A percentile compares a stretch with the other conserved stretches of the same genome.
Evolutionary conservation across 2,113 vertebrate species (phyloP).

Genomic region (Circaetus gallicus): DNA sequence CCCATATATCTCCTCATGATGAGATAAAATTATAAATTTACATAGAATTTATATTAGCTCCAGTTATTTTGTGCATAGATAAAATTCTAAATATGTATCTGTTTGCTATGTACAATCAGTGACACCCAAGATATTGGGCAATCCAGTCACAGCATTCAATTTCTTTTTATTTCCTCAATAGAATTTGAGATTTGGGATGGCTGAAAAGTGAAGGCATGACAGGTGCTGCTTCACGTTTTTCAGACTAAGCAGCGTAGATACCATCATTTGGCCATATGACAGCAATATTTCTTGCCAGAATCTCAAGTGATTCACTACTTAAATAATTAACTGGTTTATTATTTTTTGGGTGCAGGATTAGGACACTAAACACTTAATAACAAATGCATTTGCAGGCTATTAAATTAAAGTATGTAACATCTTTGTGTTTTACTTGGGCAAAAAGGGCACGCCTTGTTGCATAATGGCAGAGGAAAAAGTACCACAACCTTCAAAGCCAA

Average conservation of each 20-base stretch:
- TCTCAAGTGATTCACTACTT: not conserved
- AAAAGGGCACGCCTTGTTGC: not conserved
- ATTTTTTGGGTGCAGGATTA: not conserved
- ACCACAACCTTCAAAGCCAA: not conserved
- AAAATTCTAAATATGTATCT: not conserved
- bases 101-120: not conserved
- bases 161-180: not conserved
- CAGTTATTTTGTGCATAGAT: not conserved
- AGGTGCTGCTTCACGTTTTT: not conserved
- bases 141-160: not conserved
- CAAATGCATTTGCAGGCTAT: not conserved
- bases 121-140: not conserved
- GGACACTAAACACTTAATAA: not conserved
- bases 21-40: not conserved
- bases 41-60: not conserved
- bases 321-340: not conserved
- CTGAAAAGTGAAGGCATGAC: not conserved
- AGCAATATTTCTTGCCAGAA: not conserved
- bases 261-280: not conserved
- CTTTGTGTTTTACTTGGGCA: not conserved
- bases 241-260: not conserved
- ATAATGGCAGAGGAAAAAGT: not conserved
- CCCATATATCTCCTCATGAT: not conserved
- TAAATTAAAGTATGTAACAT: not conserved
- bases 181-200: not conserved